Evolutionary conservation across 2,797 vertebrate species (phyloP).

Genomic region (Microctenopoma stevenorrisi): DNA sequence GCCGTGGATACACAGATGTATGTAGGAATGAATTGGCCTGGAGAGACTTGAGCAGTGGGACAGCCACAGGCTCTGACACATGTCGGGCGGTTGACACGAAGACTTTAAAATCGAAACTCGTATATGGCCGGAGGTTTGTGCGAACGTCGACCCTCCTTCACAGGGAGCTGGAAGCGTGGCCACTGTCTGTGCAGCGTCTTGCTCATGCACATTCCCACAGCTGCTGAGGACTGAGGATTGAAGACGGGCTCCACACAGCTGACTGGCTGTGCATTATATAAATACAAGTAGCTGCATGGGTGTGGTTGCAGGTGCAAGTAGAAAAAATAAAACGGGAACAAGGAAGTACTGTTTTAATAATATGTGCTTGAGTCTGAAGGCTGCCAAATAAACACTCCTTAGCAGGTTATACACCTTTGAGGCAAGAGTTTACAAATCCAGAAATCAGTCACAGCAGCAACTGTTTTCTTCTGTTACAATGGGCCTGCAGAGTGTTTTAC

Average conservation of each 20-base stretch:
- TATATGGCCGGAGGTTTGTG: slow-evolving; percentile 13
- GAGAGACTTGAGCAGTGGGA: slow-evolving; percentile 8
- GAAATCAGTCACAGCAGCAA: slow-evolving; percentile 5
- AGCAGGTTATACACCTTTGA: slow-evolving; percentile 37
- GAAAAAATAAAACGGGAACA: slow-evolving; percentile 27
- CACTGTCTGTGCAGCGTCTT: slow-evolving; percentile 3
- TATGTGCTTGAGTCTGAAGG: slow-evolving; percentile 7
- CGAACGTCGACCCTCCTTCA: slow-evolving; percentile 19
- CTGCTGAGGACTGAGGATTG: not conserved
- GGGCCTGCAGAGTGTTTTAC: slow-evolving; percentile 7
- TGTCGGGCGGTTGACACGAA: no score
- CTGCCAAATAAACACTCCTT: slow-evolving; percentile 17
- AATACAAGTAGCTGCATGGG: slow-evolving; percentile 1
- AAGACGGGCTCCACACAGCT: not conserved
- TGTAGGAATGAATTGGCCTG: no score
- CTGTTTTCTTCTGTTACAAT: not conserved
- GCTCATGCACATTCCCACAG: not conserved
- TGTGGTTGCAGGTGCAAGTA: slow-evolving; percentile 20
- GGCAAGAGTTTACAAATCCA: slow-evolving; percentile 8
- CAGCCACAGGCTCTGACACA: no score
- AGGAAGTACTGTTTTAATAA: slow-evolving; percentile 35
- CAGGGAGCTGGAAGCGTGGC: slow-evolving; percentile 6
- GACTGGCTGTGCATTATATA: not conserved
- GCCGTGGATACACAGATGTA: not conserved
- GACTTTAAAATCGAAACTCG: not conserved